phyloP scores from a whole-genome alignment of 1,140 invertebrate species.

The Drusus annulatus region DNA sequence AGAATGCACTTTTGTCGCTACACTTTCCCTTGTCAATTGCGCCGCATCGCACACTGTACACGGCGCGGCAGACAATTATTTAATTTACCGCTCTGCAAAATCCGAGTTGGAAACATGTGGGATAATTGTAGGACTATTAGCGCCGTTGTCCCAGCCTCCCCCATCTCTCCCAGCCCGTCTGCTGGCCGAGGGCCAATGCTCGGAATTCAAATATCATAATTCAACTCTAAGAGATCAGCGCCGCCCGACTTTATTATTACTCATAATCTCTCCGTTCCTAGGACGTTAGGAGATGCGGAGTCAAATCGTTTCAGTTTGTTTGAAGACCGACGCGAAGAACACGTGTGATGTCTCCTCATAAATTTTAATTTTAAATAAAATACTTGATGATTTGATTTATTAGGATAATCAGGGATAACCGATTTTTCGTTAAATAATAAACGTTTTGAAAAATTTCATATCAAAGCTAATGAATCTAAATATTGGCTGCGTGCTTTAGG shows the following conservation, averaged over 20 bases:
- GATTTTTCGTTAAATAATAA: too few species aligned
- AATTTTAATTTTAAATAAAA: not conserved
- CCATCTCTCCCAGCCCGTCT: slow-evolving; percentile 5
- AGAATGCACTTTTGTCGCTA: too few species aligned
- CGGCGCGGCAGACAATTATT: slow-evolving; percentile 3
- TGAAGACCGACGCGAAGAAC: not conserved
- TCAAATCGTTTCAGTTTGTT: not conserved
- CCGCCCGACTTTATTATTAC: slow-evolving; percentile 43
- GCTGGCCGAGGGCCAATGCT: slow-evolving; percentile 39
- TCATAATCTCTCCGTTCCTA: slow-evolving; percentile 30
- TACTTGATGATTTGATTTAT: slow-evolving; percentile 21
- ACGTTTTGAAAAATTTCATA: too few species aligned
- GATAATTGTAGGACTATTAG: slow-evolving; percentile 56
- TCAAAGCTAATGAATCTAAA: too few species aligned
- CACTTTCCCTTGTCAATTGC: not conserved
- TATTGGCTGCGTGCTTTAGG: too few species aligned
- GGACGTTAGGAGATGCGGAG: slow-evolving; percentile 4
- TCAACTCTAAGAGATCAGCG: slow-evolving; percentile 54
- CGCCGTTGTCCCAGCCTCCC: slow-evolving; percentile 27
- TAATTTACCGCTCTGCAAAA: slow-evolving; percentile 37
- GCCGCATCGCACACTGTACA: not conserved
- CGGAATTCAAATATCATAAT: slow-evolving; percentile 50
- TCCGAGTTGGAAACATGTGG: slow-evolving; percentile 48
- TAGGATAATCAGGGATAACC: too few species aligned
- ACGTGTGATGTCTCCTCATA: not conserved